Conservation (phyloP, 2,797 vertebrate species). For the Cyprinodon diabolis region DNA sequence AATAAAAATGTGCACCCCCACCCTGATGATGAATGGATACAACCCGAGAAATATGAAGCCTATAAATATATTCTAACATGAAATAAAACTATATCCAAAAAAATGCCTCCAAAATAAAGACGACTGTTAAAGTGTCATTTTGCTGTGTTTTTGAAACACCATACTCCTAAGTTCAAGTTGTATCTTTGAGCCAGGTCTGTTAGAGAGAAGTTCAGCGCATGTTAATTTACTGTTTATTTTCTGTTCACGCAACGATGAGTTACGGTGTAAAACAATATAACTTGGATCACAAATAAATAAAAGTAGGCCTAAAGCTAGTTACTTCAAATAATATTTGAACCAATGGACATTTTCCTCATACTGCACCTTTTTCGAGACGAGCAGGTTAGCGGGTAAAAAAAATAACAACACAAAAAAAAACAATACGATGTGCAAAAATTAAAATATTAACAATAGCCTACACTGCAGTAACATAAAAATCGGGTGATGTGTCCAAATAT, state of each 20-base stretch:
- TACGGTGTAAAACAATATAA: background rate
- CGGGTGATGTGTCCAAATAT: background rate
- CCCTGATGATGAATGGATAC: too few species aligned
- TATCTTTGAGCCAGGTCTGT: background rate
- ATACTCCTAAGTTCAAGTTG: background rate
- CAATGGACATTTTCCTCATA: constrained; percentile 20
- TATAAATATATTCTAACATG: too few species aligned
- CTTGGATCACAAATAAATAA: background rate
- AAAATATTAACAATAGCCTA: background rate
- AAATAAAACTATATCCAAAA: background rate
- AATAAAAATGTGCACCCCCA: too few species aligned
- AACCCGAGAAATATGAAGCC: too few species aligned
- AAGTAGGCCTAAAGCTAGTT: background rate
- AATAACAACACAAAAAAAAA: background rate
- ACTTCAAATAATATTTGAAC: constrained; percentile 16
- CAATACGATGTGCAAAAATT: background rate
- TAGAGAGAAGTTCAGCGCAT: background rate
- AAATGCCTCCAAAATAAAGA: too few species aligned
- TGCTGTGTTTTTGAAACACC: background rate
- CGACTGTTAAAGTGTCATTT: background rate
- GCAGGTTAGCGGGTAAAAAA: background rate
- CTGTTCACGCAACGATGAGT: background rate
- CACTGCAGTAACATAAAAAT: background rate
- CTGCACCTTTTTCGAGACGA: background rate
- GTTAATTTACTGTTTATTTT: background rate